Evolutionary conservation across 2,797 vertebrate species (phyloP).

Genomic region (Hydrolagus colliei): DNA sequence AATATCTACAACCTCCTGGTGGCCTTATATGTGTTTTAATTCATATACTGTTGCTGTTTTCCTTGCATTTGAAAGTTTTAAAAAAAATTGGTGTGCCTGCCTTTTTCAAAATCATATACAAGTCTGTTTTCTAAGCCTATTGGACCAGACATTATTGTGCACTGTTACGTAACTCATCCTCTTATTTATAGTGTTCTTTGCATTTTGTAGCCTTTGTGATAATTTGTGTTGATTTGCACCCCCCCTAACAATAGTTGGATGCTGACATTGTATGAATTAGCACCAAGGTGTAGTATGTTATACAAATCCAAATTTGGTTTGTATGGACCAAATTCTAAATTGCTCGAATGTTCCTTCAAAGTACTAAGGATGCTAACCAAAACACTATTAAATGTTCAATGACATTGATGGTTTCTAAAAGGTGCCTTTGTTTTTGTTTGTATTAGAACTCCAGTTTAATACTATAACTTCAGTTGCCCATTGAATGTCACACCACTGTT

Average conservation of each 20-base stretch:
- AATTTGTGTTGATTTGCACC: conserved; percentile 37
- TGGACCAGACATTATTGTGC: conserved; percentile 34
- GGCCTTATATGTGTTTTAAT: conserved; percentile 22
- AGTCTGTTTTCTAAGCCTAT: conserved; percentile 35
- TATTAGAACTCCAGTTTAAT: neutral
- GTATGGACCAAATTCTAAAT: conserved; percentile 30
- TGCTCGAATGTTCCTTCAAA: conserved; percentile 24
- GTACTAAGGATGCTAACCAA: conserved; percentile 23
- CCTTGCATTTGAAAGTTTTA: conserved; percentile 25
- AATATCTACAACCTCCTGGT: conserved; percentile 7
- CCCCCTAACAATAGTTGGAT: neutral
- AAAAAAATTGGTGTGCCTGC: conserved; percentile 27
- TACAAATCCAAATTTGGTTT: conserved; percentile 29
- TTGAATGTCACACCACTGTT: neutral
- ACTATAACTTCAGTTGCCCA: neutral
- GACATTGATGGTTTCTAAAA: conserved; percentile 27
- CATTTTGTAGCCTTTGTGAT: conserved; percentile 24
- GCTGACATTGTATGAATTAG: conserved; percentile 22
- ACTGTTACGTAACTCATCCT: conserved; percentile 42
- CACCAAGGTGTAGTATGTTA: conserved; percentile 16
- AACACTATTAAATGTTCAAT: conserved; percentile 27
- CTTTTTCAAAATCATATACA: conserved; percentile 27
- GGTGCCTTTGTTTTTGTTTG: conserved; percentile 22
- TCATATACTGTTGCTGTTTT: conserved; percentile 25
- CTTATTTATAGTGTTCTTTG: conserved; percentile 39